Evolutionary conservation across 2,797 vertebrate species (phyloP).

Genomic region (Epinephelus coioides): DNA sequence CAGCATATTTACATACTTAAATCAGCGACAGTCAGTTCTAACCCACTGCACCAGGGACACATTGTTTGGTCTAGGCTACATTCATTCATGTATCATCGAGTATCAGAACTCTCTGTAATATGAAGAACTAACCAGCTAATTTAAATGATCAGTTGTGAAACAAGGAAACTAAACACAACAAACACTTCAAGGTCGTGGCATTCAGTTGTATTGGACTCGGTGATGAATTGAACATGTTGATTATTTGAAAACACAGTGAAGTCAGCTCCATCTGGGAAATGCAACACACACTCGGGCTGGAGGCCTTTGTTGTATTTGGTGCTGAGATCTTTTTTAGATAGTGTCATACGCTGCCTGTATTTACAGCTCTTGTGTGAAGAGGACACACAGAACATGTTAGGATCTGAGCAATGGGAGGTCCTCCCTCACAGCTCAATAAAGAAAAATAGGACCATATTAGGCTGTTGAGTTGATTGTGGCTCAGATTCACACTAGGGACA

Average conservation of each 20-base stretch:
- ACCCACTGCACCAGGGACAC: slow-evolving; percentile 4
- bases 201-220: slow-evolving; percentile 47
- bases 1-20: background rate
- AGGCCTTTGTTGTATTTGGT: slow-evolving; percentile 62
- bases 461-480: slow-evolving; percentile 69
- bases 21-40: background rate
- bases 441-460: slow-evolving; percentile 85
- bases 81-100: background rate
- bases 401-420: slow-evolving; percentile 76
- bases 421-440: slow-evolving; percentile 76
- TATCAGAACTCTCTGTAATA: slow-evolving; percentile 28
- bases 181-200: slow-evolving; percentile 54
- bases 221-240: slow-evolving; percentile 63
- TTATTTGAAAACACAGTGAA: slow-evolving; percentile 44
- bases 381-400: slow-evolving; percentile 78
- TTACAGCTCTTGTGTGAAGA: slow-evolving; percentile 79
- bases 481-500: slow-evolving; percentile 75
- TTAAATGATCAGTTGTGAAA: slow-evolving; percentile 53
- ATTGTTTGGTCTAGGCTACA: background rate
- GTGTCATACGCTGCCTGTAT: slow-evolving; percentile 69
- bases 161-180: slow-evolving; percentile 61
- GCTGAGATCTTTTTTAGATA: slow-evolving; percentile 72
- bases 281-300: slow-evolving; percentile 31
- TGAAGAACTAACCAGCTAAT: slow-evolving; percentile 34
- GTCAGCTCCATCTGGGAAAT: slow-evolving; percentile 38